Evolutionary conservation across 2,797 vertebrate species (phyloP).

Genomic region (Thaleichthys pacificus): DNA sequence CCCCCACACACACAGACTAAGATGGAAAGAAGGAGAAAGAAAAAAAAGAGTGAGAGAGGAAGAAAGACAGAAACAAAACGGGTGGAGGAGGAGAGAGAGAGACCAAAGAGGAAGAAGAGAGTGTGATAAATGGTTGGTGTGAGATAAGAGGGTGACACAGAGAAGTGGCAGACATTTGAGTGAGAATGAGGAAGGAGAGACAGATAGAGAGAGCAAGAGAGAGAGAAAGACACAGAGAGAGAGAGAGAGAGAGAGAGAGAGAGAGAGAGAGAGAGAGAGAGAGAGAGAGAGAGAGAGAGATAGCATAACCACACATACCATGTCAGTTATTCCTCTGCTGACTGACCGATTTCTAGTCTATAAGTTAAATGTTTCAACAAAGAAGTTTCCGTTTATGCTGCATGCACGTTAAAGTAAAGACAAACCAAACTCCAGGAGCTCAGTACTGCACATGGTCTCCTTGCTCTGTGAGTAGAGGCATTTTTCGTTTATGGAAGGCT

Average conservation of each 20-base stretch:
- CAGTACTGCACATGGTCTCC: background rate
- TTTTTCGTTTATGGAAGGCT: background rate
- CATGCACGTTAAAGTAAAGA: too few species aligned
- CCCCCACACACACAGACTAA: constrained; percentile 14
- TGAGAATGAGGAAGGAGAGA: background rate
- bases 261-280: background rate
- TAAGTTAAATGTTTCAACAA: too few species aligned
- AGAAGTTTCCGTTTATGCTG: too few species aligned
- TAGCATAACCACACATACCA: background rate
- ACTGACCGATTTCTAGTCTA: too few species aligned
- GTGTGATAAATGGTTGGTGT: constrained; percentile 15
- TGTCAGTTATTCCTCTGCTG: background rate
- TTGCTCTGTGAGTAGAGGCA: constrained; percentile 25
- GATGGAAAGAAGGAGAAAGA: background rate
- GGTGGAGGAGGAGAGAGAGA: background rate
- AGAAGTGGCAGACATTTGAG: constrained; percentile 23
- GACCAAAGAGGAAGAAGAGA: constrained; percentile 4
- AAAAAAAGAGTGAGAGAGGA: constrained; percentile 4
- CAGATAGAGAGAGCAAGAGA: background rate
- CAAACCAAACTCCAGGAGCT: background rate
- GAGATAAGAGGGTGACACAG: constrained; percentile 38
- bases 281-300: constrained; percentile 6
- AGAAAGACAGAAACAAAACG: constrained; percentile 14
- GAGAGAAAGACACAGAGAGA: background rate
- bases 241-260: constrained; percentile 6